Base-by-base conservation (phyloP, 2,797 vertebrate genomes). In the Lycodopsis pacificus region DNA sequence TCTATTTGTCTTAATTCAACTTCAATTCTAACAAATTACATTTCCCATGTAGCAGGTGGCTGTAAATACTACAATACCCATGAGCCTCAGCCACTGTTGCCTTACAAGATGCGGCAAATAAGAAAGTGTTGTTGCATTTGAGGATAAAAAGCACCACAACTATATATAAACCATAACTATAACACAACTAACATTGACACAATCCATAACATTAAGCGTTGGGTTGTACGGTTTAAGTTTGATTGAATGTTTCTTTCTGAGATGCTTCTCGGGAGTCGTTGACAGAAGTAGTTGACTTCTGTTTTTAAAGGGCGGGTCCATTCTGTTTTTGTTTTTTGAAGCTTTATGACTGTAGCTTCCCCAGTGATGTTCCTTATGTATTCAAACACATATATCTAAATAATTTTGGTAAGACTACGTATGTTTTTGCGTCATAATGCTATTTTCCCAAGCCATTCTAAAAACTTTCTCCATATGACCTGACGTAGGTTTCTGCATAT, bases 31-130 rank as follows among this genome's bases (percentile, higher is more conserved):
- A 56, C 27, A 20, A 8, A 36, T 0, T 19, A 17, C 56, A 34
- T 20, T 9, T 27, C 11, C 5, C 34, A 56, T 48, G 9, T 48
- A 7, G 19, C 17, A 48, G 46, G 19, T 44, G 42, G 30, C 10
- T 48, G 27, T 9, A 58, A 65, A 61, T 14, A 38, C 73, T 63
- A 66, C 38, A 71, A 15, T 32, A 62, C 48, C 46, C 53, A 59
- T 59, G 46, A 75, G 62, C 36, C 54, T 62, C 38, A 25, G 56
- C 40, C 19, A 13, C 40, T 49, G 65, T 65, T 69, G 53, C 65
- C 22, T 56, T 61, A 25, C 7, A 38, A 61, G 12, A 48, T 48
- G 7, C 9, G 7, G 46, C 19, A 20, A 49, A 53, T 46, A 59
- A 48, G 46, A 40, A 38, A 9, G 3, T 22, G 27, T 22, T 53